These are phyloP conservation scores for Tineola bisselliella DNA, from an alignment of 2,888 invertebrate genomes.

Conservation along the genomic window DNA sequence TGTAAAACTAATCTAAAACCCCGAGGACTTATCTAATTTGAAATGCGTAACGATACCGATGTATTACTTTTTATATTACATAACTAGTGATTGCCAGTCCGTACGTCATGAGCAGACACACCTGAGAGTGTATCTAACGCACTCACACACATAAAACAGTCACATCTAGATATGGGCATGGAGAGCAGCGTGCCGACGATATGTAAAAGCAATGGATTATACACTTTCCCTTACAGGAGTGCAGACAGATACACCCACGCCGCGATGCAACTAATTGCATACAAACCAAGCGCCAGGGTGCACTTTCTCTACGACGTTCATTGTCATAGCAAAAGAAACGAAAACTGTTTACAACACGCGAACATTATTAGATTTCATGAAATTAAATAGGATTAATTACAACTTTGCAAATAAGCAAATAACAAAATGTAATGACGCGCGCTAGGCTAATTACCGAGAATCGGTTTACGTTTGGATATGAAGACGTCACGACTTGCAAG, in stretches of 20 bases:
- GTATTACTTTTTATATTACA: neutral
- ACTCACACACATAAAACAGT: neutral
- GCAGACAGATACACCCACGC: neutral
- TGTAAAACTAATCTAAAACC: neutral
- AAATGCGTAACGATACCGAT: neutral
- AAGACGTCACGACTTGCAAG: no score
- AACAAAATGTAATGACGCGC: no score
- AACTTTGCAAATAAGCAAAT: neutral
- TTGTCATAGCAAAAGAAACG: slow-evolving; percentile 7
- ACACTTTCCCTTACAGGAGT: slow-evolving; percentile 9
- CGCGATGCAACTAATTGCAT: slow-evolving; percentile 12
- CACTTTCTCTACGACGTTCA: slow-evolving; percentile 7
- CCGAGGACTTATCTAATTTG: neutral
- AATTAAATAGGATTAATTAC: neutral
- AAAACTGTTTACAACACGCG: neutral
- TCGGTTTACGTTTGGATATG: no score
- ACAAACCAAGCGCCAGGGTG: slow-evolving; percentile 11
- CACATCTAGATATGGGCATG: neutral
- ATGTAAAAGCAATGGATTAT: neutral
- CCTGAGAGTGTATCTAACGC: slow-evolving; percentile 1
- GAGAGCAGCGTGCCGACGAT: neutral
- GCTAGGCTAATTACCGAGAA: no score
- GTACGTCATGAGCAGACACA: neutral
- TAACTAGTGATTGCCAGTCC: neutral
- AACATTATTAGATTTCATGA: neutral